These are phyloP conservation scores for Lepidurus arcticus DNA, from an alignment of 1,140 invertebrate genomes.

Conservation along the genomic window DNA sequence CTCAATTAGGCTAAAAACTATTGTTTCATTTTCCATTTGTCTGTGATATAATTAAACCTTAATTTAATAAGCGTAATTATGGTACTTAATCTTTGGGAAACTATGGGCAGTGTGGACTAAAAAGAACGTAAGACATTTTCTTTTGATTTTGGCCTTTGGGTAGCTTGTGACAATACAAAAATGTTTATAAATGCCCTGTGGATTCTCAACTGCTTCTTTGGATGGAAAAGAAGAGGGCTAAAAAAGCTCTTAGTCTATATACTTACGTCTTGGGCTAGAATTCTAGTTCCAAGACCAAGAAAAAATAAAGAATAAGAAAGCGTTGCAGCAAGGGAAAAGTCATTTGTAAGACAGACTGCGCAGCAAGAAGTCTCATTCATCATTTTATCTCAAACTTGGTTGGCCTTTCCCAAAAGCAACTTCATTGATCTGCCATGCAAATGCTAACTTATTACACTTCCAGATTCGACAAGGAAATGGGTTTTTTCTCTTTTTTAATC, in stretches of 20 bases:
- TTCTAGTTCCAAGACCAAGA: neutral
- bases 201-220: no score
- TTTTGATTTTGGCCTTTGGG: no score
- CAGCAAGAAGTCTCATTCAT: neutral
- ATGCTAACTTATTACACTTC: neutral
- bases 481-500: neutral
- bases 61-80: no score
- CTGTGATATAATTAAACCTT: no score
- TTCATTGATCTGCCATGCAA: neutral
- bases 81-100: no score
- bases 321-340: neutral
- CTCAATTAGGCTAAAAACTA: no score
- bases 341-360: slow-evolving; percentile 13
- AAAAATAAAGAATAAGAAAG: neutral
- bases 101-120: no score
- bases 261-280: neutral
- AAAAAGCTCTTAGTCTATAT: neutral
- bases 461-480: neutral
- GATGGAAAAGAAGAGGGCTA: no score
- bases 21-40: no score
- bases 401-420: neutral
- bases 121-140: no score
- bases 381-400: neutral
- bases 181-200: no score
- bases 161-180: no score